Percentiles rank a stretch among this genome's conserved stretches.
Conservation (phyloP, 2,888 invertebrate species). For the Linnaemya tessellans region DNA sequence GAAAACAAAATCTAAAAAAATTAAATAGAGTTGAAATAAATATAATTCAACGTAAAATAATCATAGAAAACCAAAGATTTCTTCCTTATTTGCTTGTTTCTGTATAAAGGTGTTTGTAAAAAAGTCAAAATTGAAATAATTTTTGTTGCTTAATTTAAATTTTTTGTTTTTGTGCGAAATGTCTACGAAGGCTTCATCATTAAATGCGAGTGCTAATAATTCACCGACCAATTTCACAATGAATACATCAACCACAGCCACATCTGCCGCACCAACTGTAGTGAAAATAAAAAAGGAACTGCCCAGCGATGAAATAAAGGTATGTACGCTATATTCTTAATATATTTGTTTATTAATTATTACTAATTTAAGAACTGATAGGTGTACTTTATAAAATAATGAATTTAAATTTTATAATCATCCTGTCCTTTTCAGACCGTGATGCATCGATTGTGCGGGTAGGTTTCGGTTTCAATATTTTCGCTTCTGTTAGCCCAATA, state of each 20-base stretch:
- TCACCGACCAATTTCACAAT: slow-evolving; percentile 68
- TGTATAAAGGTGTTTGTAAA: neutral
- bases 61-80: slow-evolving; percentile 40
- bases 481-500: too few relatives aligned
- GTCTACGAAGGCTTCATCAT: slow-evolving; percentile 85
- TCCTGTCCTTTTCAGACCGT: too few relatives aligned
- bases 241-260: slow-evolving; percentile 60
- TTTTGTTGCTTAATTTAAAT: slow-evolving; percentile 15
- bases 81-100: slow-evolving; percentile 8
- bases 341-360: neutral
- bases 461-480: too few relatives aligned
- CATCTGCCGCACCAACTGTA: slow-evolving; percentile 65
- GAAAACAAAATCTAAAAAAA: slow-evolving; percentile 30
- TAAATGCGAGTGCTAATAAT: slow-evolving; percentile 75
- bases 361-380: too few relatives aligned
- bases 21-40: slow-evolving; percentile 31
- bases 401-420: too few relatives aligned
- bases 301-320: slow-evolving; percentile 90
- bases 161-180: slow-evolving; percentile 78
- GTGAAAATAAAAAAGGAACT: slow-evolving; percentile 87
- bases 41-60: slow-evolving; percentile 8
- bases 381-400: too few relatives aligned
- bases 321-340: slow-evolving; percentile 79
- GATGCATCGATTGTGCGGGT: too few relatives aligned
- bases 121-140: slow-evolving; percentile 9